phyloP scores from a whole-genome alignment of 2,797 vertebrate genomes.

The Artibeus lituratus region DNA sequence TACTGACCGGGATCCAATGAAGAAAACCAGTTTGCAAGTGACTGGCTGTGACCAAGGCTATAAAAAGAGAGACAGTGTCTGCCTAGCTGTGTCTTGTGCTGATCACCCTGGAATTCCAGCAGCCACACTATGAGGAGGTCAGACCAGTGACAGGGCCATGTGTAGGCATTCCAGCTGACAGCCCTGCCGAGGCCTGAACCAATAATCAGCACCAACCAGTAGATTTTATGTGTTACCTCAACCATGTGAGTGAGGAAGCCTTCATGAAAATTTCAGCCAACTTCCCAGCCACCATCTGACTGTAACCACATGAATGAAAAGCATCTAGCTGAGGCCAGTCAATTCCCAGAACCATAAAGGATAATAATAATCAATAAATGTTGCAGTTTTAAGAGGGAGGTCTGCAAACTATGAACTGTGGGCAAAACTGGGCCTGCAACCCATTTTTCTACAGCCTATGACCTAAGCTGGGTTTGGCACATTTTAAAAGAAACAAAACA shows the following conservation, averaged over 20 bases:
- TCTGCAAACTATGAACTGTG: not conserved
- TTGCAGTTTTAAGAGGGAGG: not conserved
- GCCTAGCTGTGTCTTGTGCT: not conserved
- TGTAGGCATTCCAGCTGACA: not conserved
- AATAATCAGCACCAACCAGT: not conserved
- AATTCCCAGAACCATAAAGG: not conserved
- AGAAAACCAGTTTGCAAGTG: not conserved
- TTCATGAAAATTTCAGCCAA: not conserved
- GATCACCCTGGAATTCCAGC: not conserved
- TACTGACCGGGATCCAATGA: not conserved
- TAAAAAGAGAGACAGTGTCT: not conserved
- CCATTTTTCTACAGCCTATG: not conserved
- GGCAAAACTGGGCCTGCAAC: not conserved
- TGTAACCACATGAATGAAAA: not conserved
- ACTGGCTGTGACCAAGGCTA: not conserved
- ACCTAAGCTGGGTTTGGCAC: not conserved
- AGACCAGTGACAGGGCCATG: no score
- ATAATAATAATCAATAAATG: not conserved
- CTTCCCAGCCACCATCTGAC: not conserved
- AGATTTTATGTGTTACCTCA: not conserved
- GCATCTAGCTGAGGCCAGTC: not conserved
- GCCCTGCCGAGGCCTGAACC: not conserved
- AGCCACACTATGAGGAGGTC: not conserved
- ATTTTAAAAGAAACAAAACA: conserved; percentile 23
- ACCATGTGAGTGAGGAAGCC: not conserved